Conservation (phyloP, 2,888 invertebrate species). For the Noctua janthe region DNA sequence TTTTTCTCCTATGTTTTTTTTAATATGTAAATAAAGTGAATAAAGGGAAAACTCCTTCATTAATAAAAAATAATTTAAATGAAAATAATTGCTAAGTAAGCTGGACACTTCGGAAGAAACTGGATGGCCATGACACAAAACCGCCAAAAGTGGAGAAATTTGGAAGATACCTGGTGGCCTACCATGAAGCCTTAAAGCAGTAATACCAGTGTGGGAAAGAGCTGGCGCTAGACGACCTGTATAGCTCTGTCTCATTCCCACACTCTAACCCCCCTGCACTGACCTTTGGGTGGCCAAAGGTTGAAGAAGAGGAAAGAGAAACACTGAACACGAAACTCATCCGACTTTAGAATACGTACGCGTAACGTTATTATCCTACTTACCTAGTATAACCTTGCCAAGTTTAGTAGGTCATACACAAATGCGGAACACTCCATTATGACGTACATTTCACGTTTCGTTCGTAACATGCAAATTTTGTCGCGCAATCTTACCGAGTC, state of each 20-base stretch:
- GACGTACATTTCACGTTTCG: slow-evolving; percentile 52
- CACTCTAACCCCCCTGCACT: background rate
- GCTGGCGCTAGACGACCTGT: too few species aligned
- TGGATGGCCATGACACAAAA: too few species aligned
- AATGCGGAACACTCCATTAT: slow-evolving; percentile 35
- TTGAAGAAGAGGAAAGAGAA: background rate
- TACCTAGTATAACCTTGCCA: slow-evolving; percentile 53
- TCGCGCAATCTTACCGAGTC: slow-evolving; percentile 46
- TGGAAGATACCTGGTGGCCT: background rate
- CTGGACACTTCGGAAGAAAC: background rate
- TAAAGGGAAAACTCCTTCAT: too few species aligned
- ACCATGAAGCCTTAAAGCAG: too few species aligned
- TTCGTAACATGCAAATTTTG: slow-evolving; percentile 53
- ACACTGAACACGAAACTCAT: background rate
- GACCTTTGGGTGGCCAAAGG: background rate
- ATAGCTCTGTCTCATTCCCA: too few species aligned
- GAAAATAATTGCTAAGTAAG: background rate
- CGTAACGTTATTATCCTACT: slow-evolving; percentile 40
- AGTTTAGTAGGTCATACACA: slow-evolving; percentile 70
- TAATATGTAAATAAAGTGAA: too few species aligned
- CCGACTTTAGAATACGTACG: background rate
- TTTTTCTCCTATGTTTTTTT: too few species aligned
- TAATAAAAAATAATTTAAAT: background rate
- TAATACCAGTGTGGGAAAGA: too few species aligned
- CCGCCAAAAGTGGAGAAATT: background rate